These are phyloP conservation scores for Agrenia bidenticulata DNA, from an alignment of 2,888 invertebrate genomes.

Conservation along the genomic window DNA sequence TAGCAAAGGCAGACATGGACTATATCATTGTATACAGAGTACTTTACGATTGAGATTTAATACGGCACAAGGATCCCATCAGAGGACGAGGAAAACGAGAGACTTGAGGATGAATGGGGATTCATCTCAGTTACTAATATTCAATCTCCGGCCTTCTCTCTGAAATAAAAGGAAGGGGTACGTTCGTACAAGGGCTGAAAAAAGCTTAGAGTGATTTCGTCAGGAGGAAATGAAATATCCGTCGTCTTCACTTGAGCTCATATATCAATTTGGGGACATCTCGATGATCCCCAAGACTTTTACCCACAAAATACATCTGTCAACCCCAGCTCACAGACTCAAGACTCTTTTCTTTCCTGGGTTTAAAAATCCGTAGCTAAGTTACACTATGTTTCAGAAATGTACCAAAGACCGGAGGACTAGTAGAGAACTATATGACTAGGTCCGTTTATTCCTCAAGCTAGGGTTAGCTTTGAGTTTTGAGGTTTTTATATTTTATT, in stretches of 20 bases:
- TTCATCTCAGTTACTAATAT: slow-evolving; percentile 16
- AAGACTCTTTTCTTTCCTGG: too few species aligned
- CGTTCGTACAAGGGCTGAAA: background rate
- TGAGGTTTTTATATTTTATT: too few species aligned
- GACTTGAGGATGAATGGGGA: background rate
- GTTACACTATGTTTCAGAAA: too few species aligned
- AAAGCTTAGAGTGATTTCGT: slow-evolving; percentile 23
- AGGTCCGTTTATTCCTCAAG: too few species aligned
- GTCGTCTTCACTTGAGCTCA: slow-evolving; percentile 23
- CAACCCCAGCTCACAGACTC: background rate
- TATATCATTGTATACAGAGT: too few species aligned
- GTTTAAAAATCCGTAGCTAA: too few species aligned
- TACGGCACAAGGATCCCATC: too few species aligned
- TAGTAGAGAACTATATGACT: too few species aligned
- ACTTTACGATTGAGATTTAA: too few species aligned
- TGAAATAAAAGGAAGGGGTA: slow-evolving; percentile 9
- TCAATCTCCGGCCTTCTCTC: slow-evolving; percentile 19
- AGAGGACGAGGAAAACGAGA: background rate
- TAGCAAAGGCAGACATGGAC: too few species aligned
- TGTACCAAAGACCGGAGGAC: too few species aligned
- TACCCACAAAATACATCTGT: slow-evolving; percentile 13
- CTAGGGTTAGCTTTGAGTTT: too few species aligned
- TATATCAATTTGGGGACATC: slow-evolving; percentile 30
- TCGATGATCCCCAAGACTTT: background rate
- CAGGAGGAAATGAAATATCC: slow-evolving; percentile 17